Base-by-base conservation (phyloP, 2,888 invertebrate genomes). In the Ferrisia virgata region DNA sequence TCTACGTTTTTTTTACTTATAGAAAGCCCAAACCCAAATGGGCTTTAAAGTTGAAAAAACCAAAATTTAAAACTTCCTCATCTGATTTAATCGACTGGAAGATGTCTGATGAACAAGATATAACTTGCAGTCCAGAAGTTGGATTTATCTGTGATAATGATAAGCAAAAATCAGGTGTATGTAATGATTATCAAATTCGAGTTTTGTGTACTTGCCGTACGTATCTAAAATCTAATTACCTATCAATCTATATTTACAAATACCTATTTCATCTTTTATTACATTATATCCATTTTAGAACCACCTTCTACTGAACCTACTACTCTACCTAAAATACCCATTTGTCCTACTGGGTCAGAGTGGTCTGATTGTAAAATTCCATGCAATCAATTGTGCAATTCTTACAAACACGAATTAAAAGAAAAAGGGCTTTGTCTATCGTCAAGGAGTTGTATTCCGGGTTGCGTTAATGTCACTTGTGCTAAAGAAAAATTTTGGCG, bases 111-210 rank as follows among this genome's bases (percentile, higher is more conserved):
- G 81, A 81, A 36, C 31, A 53, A 28, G 81, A 53, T 58, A 33
- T 81, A 25, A 33, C 11, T 33, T 81, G 81, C 43, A 81, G 28
- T 33, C 39, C 33, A 25, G 53, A 47, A 1, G 33, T 33, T 8
- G 81, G 81, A 53, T 58, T 81, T 53, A n/a, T 58, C 3, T 81
- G 81, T 13, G 18, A 53, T 31, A 47, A 81, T 22, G 53, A 33
- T n/a, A 81, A 81, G 58, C 81, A 81, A 33, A 47, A 81, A 81
- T 58, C 53, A 84, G 89, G 89, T 1, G 86, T 87, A 0, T 96
- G 96, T 87, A 91, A 92, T 1, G 96, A 96, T 89, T 96, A 96
- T 87, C 96, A 96, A 89, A 92, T 96, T 79, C 91, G 94, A 36
- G 93, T 95, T 1, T 90, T 92, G 64, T 96, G 96, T 87, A 88